Evolutionary conservation across 2,797 vertebrate genomes (phyloP), one percentile per base, ranked within the genome.

Genomic region (Sebastes elongatus): DNA sequence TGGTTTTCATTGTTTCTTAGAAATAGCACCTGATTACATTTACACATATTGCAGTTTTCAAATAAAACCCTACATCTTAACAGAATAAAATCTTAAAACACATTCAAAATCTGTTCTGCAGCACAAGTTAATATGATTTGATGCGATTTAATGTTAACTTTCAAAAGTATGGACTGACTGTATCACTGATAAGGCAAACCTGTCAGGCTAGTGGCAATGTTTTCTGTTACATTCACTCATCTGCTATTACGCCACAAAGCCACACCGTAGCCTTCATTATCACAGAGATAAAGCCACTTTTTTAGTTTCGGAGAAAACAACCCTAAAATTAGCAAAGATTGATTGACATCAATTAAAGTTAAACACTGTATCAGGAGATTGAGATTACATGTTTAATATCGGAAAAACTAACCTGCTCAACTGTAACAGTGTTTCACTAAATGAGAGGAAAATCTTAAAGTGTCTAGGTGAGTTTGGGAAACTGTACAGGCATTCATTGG

Each of bases 401-500:
- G 18, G 23, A 62, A 61, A 8, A 74, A 69, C 16, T 14, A 67
- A 65, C 3, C 32, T 63, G 33, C 11, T 73, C 6, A 46, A 68
- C 42, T 53, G 25, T 62, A 49, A 70, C 67, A 59, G 53, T n/a
- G 64, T 67, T 60, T 72, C 7, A 32, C 30, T 65, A 46, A 69
- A 84, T 61, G 23, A 73, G 49, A 69, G 11, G 20, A 74, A 63
- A 42, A 63, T 75, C 38, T 76, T 55, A 67, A 66, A 56, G 32
- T 49, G 59, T 83, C 38, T 30, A 32, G 61, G 56, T 69, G 53
- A 35, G 25, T 75, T 66, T 81, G 27, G 6, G 74, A 64, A 88
- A 78, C 76, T 89, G 77, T 82, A 89, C 83, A 86, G 76, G 71
- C 65, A 84, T 87, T 92, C 64, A 91, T 78, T 86, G 61, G 61